phyloP scores from a whole-genome alignment of 2,888 invertebrate genomes.

The Cephus pulcher region DNA sequence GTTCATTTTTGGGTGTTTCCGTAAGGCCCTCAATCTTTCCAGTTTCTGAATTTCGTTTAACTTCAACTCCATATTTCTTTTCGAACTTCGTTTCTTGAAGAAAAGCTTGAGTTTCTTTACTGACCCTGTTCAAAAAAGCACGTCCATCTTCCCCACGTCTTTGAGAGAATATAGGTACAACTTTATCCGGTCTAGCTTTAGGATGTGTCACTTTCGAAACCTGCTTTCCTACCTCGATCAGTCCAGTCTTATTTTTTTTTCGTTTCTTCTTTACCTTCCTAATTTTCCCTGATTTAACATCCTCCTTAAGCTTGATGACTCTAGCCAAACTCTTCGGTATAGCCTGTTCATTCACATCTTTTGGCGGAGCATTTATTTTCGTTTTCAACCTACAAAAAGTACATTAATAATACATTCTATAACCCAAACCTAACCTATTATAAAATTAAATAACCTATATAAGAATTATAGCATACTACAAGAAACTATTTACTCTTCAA shows the following conservation, averaged over 20 bases:
- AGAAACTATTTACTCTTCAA: slow-evolving; percentile 70
- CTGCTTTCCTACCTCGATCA: slow-evolving; percentile 52
- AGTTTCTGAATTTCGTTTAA: slow-evolving; percentile 69
- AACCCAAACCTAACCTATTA: background rate
- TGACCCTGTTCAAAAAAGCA: slow-evolving; percentile 76
- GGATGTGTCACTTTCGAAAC: slow-evolving; percentile 32
- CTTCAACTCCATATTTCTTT: slow-evolving; percentile 72
- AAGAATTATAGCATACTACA: slow-evolving; percentile 8
- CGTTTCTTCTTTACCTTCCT: slow-evolving; percentile 59
- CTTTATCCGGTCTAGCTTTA: slow-evolving; percentile 64
- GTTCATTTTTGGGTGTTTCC: slow-evolving; percentile 70
- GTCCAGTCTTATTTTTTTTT: slow-evolving; percentile 45
- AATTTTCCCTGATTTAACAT: slow-evolving; percentile 64
- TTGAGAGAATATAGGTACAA: slow-evolving; percentile 71
- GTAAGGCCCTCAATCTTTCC: slow-evolving; percentile 67
- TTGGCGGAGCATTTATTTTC: slow-evolving; percentile 82
- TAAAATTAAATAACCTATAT: slow-evolving; percentile 27
- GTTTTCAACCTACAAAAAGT: slow-evolving; percentile 71
- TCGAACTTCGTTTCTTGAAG: slow-evolving; percentile 73
- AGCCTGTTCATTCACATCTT: slow-evolving; percentile 78
- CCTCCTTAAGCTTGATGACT: slow-evolving; percentile 73
- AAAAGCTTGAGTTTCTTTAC: slow-evolving; percentile 73
- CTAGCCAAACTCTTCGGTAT: slow-evolving; percentile 78
- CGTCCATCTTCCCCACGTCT: slow-evolving; percentile 73
- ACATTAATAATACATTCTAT: background rate